phyloP scores from a whole-genome alignment of 2,888 invertebrate genomes.

The Scrobipalpa costella region DNA sequence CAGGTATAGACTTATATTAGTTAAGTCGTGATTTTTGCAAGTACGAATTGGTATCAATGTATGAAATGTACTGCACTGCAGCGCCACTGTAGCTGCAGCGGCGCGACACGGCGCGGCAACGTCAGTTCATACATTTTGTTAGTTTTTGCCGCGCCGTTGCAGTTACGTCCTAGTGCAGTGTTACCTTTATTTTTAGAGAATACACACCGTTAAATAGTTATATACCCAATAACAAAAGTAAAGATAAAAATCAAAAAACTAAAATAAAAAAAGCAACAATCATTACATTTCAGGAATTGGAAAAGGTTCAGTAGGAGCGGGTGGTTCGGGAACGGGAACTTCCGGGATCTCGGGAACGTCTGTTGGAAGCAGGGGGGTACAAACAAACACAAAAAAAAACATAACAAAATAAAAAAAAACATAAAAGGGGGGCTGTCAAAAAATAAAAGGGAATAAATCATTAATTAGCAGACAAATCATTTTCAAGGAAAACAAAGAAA shows the following conservation, averaged over 20 bases:
- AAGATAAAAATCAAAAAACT: constrained; percentile 12
- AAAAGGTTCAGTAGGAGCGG: constrained; percentile 44
- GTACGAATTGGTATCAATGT: too few relatives aligned
- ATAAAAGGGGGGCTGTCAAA: background rate
- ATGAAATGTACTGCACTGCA: too few relatives aligned
- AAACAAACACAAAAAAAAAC: background rate
- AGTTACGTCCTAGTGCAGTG: too few relatives aligned
- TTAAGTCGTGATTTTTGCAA: too few relatives aligned
- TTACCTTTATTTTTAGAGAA: background rate
- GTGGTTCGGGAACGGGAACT: constrained; percentile 59
- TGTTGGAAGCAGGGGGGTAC: constrained; percentile 44
- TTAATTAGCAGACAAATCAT: too few relatives aligned
- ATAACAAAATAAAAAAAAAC: background rate
- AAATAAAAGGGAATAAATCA: background rate
- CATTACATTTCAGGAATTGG: constrained; percentile 18
- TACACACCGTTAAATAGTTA: background rate
- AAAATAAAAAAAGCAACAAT: too few relatives aligned
- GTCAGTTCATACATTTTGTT: too few relatives aligned
- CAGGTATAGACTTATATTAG: too few relatives aligned
- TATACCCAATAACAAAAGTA: background rate
- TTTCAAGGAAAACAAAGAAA: too few relatives aligned
- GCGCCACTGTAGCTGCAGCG: too few relatives aligned
- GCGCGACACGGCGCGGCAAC: too few relatives aligned
- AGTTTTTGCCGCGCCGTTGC: too few relatives aligned
- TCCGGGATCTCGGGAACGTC: constrained; percentile 69